phyloP scores from a whole-genome alignment of 2,113 vertebrate species.

The Callionymus lyra region DNA sequence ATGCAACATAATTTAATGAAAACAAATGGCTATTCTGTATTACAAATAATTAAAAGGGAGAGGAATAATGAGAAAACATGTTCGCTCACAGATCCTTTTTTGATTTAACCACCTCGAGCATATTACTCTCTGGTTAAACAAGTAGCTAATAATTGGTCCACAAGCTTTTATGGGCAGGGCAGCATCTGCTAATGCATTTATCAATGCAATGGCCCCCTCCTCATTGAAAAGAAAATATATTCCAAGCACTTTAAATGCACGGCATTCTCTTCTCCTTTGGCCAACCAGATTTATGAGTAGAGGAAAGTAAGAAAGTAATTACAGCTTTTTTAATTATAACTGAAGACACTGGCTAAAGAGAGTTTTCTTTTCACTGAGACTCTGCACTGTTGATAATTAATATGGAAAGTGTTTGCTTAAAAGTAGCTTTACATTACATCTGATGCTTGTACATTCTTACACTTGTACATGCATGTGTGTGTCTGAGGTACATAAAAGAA shows the following conservation, averaged over 20 bases:
- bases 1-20: no score
- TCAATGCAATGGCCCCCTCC: constrained; percentile 43
- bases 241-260: constrained; percentile 32
- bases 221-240: constrained; percentile 51
- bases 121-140: constrained; percentile 56
- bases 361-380: no score
- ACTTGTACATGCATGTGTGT: no score
- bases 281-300: no score
- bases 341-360: no score
- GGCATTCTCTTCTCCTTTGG: constrained; percentile 3
- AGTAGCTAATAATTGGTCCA: constrained; percentile 59
- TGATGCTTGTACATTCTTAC: no score
- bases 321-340: no score
- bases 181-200: constrained; percentile 55
- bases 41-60: constrained; percentile 1
- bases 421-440: no score
- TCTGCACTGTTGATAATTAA: no score
- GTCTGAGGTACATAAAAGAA: no score
- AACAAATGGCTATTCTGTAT: constrained; percentile 2
- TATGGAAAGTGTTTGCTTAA: no score
- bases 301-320: no score
- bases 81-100: constrained; percentile 25
- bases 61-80: constrained; percentile 3
- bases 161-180: constrained; percentile 41
- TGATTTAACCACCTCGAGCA: constrained; percentile 32